Conservation (phyloP, 2,888 invertebrate species). For the Cephalotes varians region DNA sequence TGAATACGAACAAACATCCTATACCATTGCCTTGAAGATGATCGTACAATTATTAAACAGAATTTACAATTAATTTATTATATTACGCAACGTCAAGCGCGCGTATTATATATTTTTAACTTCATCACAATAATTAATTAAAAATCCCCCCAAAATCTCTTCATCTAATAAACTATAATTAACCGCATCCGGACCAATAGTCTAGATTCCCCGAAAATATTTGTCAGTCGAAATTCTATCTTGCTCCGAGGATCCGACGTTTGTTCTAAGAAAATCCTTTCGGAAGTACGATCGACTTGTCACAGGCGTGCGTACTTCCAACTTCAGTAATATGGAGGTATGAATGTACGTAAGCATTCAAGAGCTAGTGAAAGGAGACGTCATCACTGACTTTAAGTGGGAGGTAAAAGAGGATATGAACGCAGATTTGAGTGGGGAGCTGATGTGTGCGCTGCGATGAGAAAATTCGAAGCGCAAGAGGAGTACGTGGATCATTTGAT, state of each 20-base stretch:
- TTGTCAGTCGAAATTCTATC: constrained; percentile 13
- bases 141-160: neutral
- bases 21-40: neutral
- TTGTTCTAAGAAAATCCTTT: constrained; percentile 56
- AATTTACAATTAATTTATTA: neutral
- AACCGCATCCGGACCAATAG: neutral
- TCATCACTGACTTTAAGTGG: constrained; percentile 65
- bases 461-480: constrained; percentile 26
- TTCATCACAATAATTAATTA: neutral
- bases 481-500: constrained; percentile 11
- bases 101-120: neutral
- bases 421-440: constrained; percentile 14
- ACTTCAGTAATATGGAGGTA: constrained; percentile 22
- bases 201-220: constrained; percentile 5
- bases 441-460: neutral
- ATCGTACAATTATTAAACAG: constrained; percentile 8
- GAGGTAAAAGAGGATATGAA: constrained; percentile 50
- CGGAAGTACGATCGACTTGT: constrained; percentile 53
- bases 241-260: neutral
- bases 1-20: neutral
- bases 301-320: constrained; percentile 25
- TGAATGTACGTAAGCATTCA: constrained; percentile 56
- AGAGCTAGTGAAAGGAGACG: constrained; percentile 73
- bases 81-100: neutral
- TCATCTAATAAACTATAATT: constrained; percentile 7